Evolutionary conservation across 92 coral and sea anemone species (phyloP).

Genomic region (Umimayanthus kanabou): DNA sequence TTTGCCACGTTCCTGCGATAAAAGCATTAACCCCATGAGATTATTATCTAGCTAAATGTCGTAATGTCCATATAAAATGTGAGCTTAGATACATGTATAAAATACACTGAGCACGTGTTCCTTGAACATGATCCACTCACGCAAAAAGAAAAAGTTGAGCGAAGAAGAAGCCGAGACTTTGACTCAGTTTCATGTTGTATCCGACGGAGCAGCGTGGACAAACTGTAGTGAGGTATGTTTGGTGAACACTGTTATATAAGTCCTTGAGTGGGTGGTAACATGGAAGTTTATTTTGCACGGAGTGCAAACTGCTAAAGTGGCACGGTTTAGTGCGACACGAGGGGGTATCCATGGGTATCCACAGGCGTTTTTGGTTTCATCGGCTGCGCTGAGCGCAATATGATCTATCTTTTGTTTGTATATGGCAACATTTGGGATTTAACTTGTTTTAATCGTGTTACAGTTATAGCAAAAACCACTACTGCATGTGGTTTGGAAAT

Average conservation of each 20-base stretch:
- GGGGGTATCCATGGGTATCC: conserved; percentile 35
- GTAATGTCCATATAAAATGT: not conserved
- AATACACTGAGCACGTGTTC: conserved; percentile 16
- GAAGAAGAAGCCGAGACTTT: not conserved
- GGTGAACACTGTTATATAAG: conserved; percentile 23
- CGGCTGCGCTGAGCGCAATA: conserved; percentile 27
- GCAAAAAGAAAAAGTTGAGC: conserved; percentile 15
- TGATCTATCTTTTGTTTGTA: conserved; percentile 22
- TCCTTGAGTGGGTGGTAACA: conserved; percentile 48
- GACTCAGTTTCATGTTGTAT: conserved; percentile 29
- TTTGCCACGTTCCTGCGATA: conserved; percentile 18
- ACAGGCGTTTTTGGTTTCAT: conserved; percentile 47
- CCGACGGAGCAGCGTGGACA: not conserved
- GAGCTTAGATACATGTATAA: not conserved
- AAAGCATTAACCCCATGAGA: conserved; percentile 8
- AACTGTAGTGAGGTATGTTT: not conserved
- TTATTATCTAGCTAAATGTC: conserved; percentile 2
- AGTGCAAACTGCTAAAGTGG: conserved; percentile 33
- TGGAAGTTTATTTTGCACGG: conserved; percentile 37
- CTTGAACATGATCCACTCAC: conserved; percentile 28
- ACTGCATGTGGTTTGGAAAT: not conserved
- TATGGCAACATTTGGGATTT: conserved; percentile 23
- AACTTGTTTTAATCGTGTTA: conserved; percentile 35
- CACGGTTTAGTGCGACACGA: conserved; percentile 27
- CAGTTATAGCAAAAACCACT: not conserved